Conservation (phyloP, 1,140 invertebrate genomes). For the Zaprionus tsacasi region DNA sequence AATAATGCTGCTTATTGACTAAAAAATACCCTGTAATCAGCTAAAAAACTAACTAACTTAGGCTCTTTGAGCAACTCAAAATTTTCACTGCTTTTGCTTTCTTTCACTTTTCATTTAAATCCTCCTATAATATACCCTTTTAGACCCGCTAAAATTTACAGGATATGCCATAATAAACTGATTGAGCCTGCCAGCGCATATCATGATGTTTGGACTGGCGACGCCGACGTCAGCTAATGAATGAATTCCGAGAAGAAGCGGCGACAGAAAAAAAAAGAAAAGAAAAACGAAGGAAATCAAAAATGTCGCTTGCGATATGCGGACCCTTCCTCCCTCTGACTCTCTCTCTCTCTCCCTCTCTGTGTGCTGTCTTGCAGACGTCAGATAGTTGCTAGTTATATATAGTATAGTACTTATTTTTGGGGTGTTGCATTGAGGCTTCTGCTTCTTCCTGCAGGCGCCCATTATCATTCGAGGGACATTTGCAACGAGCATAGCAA, state of each 20-base stretch:
- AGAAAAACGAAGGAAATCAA: slow-evolving; percentile 31
- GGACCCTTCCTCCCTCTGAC: neutral
- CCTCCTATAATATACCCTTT: neutral
- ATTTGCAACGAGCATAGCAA: slow-evolving; percentile 7
- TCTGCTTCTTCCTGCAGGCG: neutral
- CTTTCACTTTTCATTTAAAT: too few relatives aligned
- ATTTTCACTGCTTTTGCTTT: neutral
- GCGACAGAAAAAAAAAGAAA: neutral
- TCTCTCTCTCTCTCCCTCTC: neutral
- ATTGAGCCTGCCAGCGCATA: slow-evolving; percentile 41
- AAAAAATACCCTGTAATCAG: neutral
- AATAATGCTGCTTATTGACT: too few relatives aligned
- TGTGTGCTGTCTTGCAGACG: neutral
- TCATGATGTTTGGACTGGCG: slow-evolving; percentile 54
- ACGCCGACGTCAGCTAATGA: slow-evolving; percentile 57
- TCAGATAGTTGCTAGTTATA: slow-evolving; percentile 3
- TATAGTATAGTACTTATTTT: slow-evolving; percentile 19
- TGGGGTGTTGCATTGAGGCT: slow-evolving; percentile 2
- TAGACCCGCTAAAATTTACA: neutral
- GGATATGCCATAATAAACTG: slow-evolving; percentile 27
- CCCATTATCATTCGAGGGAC: slow-evolving; percentile 6
- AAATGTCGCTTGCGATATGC: slow-evolving; percentile 40
- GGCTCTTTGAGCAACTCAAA: neutral
- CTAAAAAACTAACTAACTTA: neutral
- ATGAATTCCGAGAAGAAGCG: slow-evolving; percentile 48